phyloP scores from a whole-genome alignment of 2,113 vertebrate genomes.

The Ammospiza caudacuta region DNA sequence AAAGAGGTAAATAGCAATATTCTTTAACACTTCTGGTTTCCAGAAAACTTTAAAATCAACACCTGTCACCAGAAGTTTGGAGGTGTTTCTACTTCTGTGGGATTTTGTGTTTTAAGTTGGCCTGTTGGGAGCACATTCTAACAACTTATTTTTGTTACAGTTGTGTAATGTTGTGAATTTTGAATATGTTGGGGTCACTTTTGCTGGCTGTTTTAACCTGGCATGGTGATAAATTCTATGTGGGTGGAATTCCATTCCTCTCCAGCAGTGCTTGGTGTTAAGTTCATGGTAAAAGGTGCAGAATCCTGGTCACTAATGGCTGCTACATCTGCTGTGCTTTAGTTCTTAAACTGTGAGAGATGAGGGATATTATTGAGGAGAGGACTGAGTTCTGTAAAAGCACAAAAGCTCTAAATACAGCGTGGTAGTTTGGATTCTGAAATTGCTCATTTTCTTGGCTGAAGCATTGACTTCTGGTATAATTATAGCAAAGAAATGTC shows the following conservation, averaged over 20 bases:
- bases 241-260: not conserved
- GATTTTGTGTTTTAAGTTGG: not conserved
- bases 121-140: not conserved
- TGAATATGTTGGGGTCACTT: not conserved
- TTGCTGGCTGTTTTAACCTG: not conserved
- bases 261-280: not conserved
- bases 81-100: not conserved
- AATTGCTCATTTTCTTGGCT: not conserved
- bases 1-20: constrained; percentile 82
- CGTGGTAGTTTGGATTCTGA: not conserved
- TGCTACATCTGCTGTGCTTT: not conserved
- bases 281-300: not conserved
- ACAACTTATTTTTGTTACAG: not conserved
- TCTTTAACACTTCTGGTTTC: not conserved
- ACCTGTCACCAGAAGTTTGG: not conserved
- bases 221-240: not conserved
- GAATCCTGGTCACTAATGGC: not conserved
- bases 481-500: not conserved
- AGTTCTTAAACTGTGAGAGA: not conserved
- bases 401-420: not conserved
- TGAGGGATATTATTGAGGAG: not conserved
- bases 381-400: not conserved
- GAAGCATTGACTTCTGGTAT: not conserved
- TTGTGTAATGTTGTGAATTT: not conserved
- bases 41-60: not conserved